A percentile compares a stretch with the other conserved stretches of the same genome.
These are phyloP conservation scores for Micrasema minimum DNA, from an alignment of 1,140 invertebrate species.

Conservation along the genomic window DNA sequence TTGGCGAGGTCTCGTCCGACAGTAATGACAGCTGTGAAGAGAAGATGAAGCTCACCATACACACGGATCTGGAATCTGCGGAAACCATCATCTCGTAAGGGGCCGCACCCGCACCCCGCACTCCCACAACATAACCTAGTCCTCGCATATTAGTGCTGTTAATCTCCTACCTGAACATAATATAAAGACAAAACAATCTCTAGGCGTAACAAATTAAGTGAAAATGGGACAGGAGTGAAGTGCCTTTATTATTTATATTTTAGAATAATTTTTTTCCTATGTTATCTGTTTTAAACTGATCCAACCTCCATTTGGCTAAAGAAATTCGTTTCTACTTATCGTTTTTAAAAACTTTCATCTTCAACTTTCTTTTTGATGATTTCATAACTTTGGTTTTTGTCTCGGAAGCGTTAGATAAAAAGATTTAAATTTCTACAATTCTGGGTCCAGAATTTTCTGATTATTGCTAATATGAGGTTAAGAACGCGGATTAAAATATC, in stretches of 20 bases:
- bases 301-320: neutral
- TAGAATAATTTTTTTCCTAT: neutral
- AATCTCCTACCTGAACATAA: neutral
- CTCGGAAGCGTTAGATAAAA: no score
- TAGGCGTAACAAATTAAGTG: neutral
- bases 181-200: constrained; percentile 13
- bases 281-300: no score
- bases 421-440: no score
- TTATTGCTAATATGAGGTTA: neutral
- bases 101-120: neutral
- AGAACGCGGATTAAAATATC: no score
- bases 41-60: constrained; percentile 65
- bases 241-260: constrained; percentile 27
- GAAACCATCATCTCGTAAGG: constrained; percentile 52
- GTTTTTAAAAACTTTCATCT: no score
- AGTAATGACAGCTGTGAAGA: constrained; percentile 65
- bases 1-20: constrained; percentile 59
- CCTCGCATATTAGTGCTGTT: constrained; percentile 14
- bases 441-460: no score
- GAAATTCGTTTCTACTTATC: no score
- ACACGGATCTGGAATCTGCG: constrained; percentile 56
- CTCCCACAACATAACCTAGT: neutral
- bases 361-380: no score
- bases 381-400: no score
- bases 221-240: constrained; percentile 19